Conservation (phyloP, 2,888 invertebrate species). For the Julus scandinavius region DNA sequence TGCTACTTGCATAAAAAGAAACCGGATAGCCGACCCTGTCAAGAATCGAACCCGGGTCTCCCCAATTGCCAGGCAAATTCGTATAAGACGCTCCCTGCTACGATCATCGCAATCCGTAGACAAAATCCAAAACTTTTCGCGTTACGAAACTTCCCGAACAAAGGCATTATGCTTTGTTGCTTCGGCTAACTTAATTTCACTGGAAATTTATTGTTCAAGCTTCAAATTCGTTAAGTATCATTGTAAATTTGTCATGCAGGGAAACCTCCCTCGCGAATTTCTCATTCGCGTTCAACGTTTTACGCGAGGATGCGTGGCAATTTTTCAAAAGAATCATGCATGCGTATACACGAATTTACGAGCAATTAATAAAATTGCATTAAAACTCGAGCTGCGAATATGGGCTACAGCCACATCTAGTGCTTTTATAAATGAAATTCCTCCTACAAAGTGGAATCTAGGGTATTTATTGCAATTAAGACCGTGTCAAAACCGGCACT, state of each 20-base stretch:
- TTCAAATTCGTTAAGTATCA: background rate
- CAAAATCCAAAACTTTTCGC: background rate
- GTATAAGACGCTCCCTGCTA: no score
- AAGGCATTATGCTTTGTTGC: background rate
- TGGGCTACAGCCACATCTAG: background rate
- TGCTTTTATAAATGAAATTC: background rate
- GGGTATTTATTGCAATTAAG: conserved; percentile 8
- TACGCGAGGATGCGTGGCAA: background rate
- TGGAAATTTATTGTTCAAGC: background rate
- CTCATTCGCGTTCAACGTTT: background rate
- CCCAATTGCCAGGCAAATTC: background rate
- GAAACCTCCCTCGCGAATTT: background rate
- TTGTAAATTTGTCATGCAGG: conserved; percentile 6
- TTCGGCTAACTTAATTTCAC: background rate
- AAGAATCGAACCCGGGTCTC: no score
- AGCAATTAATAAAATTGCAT: conserved; percentile 35
- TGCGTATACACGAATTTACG: conserved; percentile 38
- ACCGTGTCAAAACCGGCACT: background rate
- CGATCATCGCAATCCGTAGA: no score
- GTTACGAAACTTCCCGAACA: background rate
- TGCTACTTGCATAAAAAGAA: no score
- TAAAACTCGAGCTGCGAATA: background rate
- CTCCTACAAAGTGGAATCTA: background rate
- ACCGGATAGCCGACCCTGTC: no score
- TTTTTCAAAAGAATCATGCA: conserved; percentile 10